phyloP scores from a whole-genome alignment of 1,140 invertebrate species.

The Euura lappo region DNA sequence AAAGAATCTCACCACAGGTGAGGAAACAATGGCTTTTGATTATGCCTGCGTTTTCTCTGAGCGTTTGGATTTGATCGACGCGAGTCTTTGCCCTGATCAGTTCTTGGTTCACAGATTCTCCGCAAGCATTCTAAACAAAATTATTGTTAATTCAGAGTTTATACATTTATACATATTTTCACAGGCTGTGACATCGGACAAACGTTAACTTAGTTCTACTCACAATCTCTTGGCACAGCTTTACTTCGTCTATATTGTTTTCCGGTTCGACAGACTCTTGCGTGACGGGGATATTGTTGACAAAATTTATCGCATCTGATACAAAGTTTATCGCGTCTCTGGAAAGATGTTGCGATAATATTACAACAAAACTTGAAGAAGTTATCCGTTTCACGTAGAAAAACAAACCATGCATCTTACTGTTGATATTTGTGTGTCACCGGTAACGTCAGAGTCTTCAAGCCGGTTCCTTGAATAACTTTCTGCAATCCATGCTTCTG shows the following conservation, averaged over 20 bases:
- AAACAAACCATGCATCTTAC: slow-evolving; percentile 18
- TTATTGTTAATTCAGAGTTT: slow-evolving; percentile 17
- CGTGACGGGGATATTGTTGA: slow-evolving; percentile 28
- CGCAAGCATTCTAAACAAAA: slow-evolving; percentile 19
- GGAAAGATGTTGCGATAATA: slow-evolving; percentile 13
- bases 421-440: slow-evolving; percentile 36
- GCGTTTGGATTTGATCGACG: slow-evolving; percentile 28
- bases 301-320: slow-evolving; percentile 28
- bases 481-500: slow-evolving; percentile 37
- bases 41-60: slow-evolving; percentile 28
- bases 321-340: slow-evolving; percentile 34
- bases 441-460: slow-evolving; percentile 30
- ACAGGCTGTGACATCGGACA: too few species aligned
- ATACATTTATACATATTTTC: neutral
- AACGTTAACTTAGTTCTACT: slow-evolving; percentile 11
- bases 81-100: slow-evolving; percentile 29
- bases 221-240: slow-evolving; percentile 31
- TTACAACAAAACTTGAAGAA: neutral
- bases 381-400: neutral
- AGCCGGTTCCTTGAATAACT: slow-evolving; percentile 29
- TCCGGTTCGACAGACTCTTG: slow-evolving; percentile 15
- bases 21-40: slow-evolving; percentile 24
- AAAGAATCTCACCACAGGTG: slow-evolving; percentile 14
- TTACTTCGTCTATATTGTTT: slow-evolving; percentile 20
- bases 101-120: slow-evolving; percentile 20